A percentile compares a stretch with the other conserved stretches of the same genome.
These are phyloP conservation scores for Cottoperca gobio DNA, from an alignment of 2,797 vertebrate genomes.

Conservation along the genomic window DNA sequence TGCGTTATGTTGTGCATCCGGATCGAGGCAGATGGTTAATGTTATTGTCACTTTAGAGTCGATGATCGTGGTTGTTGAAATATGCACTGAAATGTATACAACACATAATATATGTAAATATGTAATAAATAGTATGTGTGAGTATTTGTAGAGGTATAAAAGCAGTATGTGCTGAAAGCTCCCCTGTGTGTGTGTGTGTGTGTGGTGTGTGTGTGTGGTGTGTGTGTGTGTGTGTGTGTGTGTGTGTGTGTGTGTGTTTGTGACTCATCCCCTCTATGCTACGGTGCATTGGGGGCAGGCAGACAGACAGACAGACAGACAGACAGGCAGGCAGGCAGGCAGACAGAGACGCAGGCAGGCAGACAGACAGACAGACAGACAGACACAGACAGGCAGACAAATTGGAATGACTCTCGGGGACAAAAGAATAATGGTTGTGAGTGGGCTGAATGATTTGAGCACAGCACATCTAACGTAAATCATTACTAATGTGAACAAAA, in stretches of 20 bases:
- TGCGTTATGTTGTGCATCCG: not conserved
- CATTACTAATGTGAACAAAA: conserved; percentile 2
- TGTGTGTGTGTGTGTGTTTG: conserved; percentile 1
- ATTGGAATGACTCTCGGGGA: conserved; percentile 12
- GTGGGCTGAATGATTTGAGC: conserved; percentile 5
- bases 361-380: conserved; percentile 17
- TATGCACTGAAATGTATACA: not conserved
- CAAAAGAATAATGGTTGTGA: conserved; percentile 14
- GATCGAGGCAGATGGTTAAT: not conserved
- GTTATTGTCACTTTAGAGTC: conserved; percentile 4
- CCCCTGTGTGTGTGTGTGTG: not conserved
- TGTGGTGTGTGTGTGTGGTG: conserved; percentile 3
- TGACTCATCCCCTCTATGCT: conserved; percentile 63
- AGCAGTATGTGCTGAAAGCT: not conserved
- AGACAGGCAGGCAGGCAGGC: too few relatives aligned
- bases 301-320: conserved; percentile 28
- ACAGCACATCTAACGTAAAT: too few relatives aligned
- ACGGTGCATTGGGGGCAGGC: conserved; percentile 13
- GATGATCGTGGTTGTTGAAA: not conserved
- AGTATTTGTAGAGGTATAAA: not conserved
- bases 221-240: conserved; percentile 17
- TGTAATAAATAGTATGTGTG: not conserved
- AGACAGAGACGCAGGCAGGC: too few relatives aligned
- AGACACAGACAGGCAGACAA: not conserved
- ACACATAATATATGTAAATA: too few relatives aligned